A percentile compares a stretch with the other conserved stretches of the same genome.
Conservation (phyloP, 1,140 invertebrate genomes). For the Diorhabda elongata region DNA sequence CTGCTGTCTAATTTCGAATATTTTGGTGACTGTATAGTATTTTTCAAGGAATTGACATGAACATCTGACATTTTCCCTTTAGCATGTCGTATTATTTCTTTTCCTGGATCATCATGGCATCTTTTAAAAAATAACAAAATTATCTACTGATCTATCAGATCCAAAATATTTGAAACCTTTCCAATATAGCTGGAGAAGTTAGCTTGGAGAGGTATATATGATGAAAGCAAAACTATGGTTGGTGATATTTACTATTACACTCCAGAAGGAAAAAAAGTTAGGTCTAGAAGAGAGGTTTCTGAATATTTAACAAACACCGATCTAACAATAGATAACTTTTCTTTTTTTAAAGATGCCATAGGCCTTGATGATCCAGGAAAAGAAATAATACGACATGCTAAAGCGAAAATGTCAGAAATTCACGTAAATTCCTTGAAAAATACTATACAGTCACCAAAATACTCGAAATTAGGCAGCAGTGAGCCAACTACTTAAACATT, state of each 20-base stretch:
- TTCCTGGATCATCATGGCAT: too few relatives aligned
- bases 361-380: conserved; percentile 65
- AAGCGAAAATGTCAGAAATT: conserved; percentile 36
- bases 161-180: conserved; percentile 59
- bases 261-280: conserved; percentile 66
- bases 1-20: too few relatives aligned
- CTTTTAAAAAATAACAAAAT: conserved; percentile 29
- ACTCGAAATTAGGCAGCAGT: not conserved
- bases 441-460: conserved; percentile 10
- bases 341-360: conserved; percentile 69
- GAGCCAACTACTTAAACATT: not conserved
- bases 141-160: conserved; percentile 44
- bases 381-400: conserved; percentile 66
- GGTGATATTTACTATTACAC: conserved; percentile 76
- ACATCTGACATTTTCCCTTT: too few relatives aligned
- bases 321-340: conserved; percentile 70
- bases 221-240: conserved; percentile 50
- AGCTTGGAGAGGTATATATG: conserved; percentile 58
- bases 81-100: too few relatives aligned
- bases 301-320: conserved; percentile 54
- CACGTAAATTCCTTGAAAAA: not conserved
- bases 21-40: too few relatives aligned
- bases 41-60: too few relatives aligned
- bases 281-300: conserved; percentile 62
- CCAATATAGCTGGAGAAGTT: conserved; percentile 67